Base-by-base conservation (phyloP, 2,113 vertebrate genomes). In the Tupaia tana region DNA sequence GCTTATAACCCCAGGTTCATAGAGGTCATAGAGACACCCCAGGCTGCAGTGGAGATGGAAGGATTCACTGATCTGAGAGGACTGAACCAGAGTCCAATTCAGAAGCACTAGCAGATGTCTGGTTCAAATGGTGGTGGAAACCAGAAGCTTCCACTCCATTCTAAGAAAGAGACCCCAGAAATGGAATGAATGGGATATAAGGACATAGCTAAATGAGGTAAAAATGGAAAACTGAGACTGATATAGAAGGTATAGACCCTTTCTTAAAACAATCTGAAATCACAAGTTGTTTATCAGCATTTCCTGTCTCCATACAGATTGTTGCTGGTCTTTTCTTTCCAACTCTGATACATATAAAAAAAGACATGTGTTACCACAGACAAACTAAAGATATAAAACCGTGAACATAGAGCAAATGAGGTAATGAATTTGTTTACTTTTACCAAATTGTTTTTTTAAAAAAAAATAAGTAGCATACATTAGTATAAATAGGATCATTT, bases 391-490 rank as follows among this genome's bases (percentile, higher is more conserved):
- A 73, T 18, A 56, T 0, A 94, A 94, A 70, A 7, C 24, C 70
- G 7, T 81, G 52, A 64, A 14, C 8, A 19, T 13, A 83, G 92
- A 93, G 87, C 52, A 87, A 79, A 59, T 52, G 27, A 34, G 27
- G n/a, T n/a, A 29, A 74, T 95, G 89, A 54, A 90, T 70, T 63
- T 3, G 0, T 67, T 84, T 84, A 43, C 80, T 93, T 91, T 87
- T 77, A 1, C 20, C 16, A 56, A 34, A 22, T 31, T 89, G 75
- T 70, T 74, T 59, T 70, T 95, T 79, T 86, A 43, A 69, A 85
- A 88, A 86, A 86, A 63, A 75, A 13, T 84, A 9, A 78, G 19
- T 67, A 52, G 1, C n/a, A 25, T 58, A 56, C 19, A 78, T 85
- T 86, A 89, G 63, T 43, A 89, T 81, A 85, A 85, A 63, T 56